These are phyloP conservation scores for Ochropleura leucogaster DNA, from an alignment of 2,888 invertebrate species.

Conservation along the genomic window DNA sequence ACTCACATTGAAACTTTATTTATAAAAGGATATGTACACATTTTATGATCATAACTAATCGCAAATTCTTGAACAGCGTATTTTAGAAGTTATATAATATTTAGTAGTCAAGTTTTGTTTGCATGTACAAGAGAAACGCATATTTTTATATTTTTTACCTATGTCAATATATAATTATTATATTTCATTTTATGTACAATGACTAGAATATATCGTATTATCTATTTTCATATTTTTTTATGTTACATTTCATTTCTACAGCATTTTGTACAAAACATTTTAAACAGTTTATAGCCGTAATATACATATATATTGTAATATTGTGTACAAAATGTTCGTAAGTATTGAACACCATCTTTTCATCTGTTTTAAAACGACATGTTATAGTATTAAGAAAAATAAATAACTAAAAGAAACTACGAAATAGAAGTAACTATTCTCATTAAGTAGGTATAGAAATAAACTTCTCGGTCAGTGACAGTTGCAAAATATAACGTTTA, in stretches of 20 bases:
- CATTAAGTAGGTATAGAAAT: neutral
- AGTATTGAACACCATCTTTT: slow-evolving; percentile 28
- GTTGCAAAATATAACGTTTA: neutral
- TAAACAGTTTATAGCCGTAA: neutral
- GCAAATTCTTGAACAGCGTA: slow-evolving; percentile 42
- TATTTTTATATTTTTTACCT: slow-evolving; percentile 23
- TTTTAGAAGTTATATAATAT: slow-evolving; percentile 23
- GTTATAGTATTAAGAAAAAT: neutral
- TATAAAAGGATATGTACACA: slow-evolving; percentile 76
- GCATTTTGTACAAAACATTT: slow-evolving; percentile 3
- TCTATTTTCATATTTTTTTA: neutral
- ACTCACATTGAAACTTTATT: slow-evolving; percentile 68
- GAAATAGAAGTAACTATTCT: neutral
- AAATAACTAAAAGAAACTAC: neutral
- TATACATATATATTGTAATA: neutral
- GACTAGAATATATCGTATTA: slow-evolving; percentile 28
- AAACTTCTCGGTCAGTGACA: neutral
- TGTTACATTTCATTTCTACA: neutral
- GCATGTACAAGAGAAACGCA: slow-evolving; percentile 76
- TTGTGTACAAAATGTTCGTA: slow-evolving; percentile 8
- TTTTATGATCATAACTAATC: slow-evolving; percentile 60
- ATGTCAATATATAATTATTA: slow-evolving; percentile 21
- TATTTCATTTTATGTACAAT: slow-evolving; percentile 26
- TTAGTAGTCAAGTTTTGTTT: slow-evolving; percentile 23
- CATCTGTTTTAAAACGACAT: neutral